Base-by-base conservation (phyloP, 2,888 invertebrate genomes). In the Trissoscelio sp. region DNA sequence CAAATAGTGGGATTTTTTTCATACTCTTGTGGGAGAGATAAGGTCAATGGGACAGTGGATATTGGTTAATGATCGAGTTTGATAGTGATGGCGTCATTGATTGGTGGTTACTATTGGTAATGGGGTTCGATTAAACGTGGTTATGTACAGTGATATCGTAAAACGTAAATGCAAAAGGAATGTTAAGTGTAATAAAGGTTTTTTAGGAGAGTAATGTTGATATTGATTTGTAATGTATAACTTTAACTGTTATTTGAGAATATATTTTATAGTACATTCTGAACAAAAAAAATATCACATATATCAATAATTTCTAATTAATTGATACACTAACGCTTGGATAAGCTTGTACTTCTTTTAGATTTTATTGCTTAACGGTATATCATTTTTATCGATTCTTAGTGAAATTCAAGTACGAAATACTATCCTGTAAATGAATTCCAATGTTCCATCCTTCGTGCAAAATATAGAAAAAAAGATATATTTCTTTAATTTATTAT, bases 21-120 rank as follows among this genome's bases (percentile, higher is more conserved):
- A 46, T 20, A 46, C 11, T 51, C 48, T 51, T 24, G 2, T 24
- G 48, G 48, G 48, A 51, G 48, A 12, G 6, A 24, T 46, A 46
- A 46, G 7, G 46, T 20, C 46, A 7, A 20, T 9, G 20, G 42
- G 48, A 24, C 48, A 12, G 48, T 24, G 48, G 24, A 53, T 28
- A 0, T 48, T 24, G 20, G 7, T 53, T n/a, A 31, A 53, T 53
- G 31, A 14, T 53, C 31, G 16, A 31, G 37, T 55, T 34, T 18
- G 2, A 18, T 12, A 24, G n/a, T 11, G 34, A 34, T 53, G 18
- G 31, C 53, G 53, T 31, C 28, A 48, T 51, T 28, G 28, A 11
- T 11, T 18, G 11, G 24, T 12, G 22, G 22, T 48, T 48, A 24
- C 48, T 11, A 7, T 20, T 46, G 20, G 9, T 46, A 46, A 46